Evolutionary conservation across 2,113 vertebrate species (phyloP), one percentile per base, ranked within the genome.

Genomic region (Tragelaphus strepsiceros): DNA sequence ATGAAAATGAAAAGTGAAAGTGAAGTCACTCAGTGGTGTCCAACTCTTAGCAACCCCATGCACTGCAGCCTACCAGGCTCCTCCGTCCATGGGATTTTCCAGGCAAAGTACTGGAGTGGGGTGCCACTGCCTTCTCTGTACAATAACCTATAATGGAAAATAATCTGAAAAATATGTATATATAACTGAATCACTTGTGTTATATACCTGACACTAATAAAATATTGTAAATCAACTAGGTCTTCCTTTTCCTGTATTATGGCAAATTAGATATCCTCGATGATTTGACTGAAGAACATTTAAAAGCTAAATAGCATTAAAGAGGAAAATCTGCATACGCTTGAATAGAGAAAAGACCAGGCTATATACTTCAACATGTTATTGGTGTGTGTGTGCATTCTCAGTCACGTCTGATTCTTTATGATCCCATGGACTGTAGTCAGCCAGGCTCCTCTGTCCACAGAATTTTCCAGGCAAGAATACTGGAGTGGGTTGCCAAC

Each of bases 281-380:
- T 84, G 46, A 91, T 2, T 62, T 87, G 24, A 85, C 19, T 54
- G n/a, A 97, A 71, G 62, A 92, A 91, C 92, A 90, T 46, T 82
- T 84, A 64, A 97, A 95, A 96, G 51, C 30, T 91, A 88, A 94
- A 67, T 78, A 82, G 58, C 78, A 94, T 86, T 83, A 61, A 88
- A 84, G 62, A 95, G 89, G 93, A 46, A 77, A 90, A 86, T 88
- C 21, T 96, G 21, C 46, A 93, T 80, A 94, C 91, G 19, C 10
- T 15, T 92, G 26, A 95, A 82, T n/a, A 88, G 58, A 97, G 53
- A 61, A 88, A 67, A 87, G 62, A 94, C 28, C 16, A 77, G 49
- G 32, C n/a, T 81, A 39, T 49, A 56, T 35, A 92, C 24, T 43
- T 92, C 26, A 88, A 61, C 28, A 84, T 74, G 13, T 80, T 54